These are phyloP conservation scores for Lacanobia wlatinum DNA, from an alignment of 2,888 invertebrate species.

Conservation along the genomic window DNA sequence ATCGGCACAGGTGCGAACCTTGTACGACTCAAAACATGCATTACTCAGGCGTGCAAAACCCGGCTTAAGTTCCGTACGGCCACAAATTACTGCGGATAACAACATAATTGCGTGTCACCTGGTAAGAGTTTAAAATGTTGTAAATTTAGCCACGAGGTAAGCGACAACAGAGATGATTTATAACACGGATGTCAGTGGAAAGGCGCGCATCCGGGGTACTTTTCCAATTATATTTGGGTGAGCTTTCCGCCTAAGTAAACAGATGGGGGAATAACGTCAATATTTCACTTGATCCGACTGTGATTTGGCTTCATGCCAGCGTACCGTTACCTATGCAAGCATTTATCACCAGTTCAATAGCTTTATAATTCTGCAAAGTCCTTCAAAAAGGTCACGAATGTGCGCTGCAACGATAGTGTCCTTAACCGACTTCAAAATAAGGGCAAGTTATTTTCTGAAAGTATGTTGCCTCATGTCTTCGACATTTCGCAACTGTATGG, in stretches of 20 bases:
- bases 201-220: background rate
- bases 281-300: background rate
- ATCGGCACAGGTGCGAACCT: slow-evolving; percentile 57
- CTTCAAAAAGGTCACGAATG: slow-evolving; percentile 4
- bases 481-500: background rate
- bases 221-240: slow-evolving; percentile 10
- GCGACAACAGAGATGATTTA: slow-evolving; percentile 42
- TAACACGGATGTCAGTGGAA: slow-evolving; percentile 10
- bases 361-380: slow-evolving; percentile 5
- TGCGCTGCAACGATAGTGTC: background rate
- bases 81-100: slow-evolving; percentile 46
- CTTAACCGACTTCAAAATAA: background rate
- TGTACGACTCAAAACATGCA: slow-evolving; percentile 57
- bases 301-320: slow-evolving; percentile 33
- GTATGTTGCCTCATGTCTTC: background rate
- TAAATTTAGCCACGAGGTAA: slow-evolving; percentile 29
- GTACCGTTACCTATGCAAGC: slow-evolving; percentile 4
- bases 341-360: slow-evolving; percentile 13
- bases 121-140: slow-evolving; percentile 40
- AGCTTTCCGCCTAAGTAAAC: slow-evolving; percentile 25
- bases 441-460: background rate
- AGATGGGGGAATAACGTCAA: slow-evolving; percentile 21
- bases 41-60: slow-evolving; percentile 50
- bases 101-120: slow-evolving; percentile 52
- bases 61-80: slow-evolving; percentile 30